Conservation (phyloP, 2,113 vertebrate species). For the Clarias macrocephalus region DNA sequence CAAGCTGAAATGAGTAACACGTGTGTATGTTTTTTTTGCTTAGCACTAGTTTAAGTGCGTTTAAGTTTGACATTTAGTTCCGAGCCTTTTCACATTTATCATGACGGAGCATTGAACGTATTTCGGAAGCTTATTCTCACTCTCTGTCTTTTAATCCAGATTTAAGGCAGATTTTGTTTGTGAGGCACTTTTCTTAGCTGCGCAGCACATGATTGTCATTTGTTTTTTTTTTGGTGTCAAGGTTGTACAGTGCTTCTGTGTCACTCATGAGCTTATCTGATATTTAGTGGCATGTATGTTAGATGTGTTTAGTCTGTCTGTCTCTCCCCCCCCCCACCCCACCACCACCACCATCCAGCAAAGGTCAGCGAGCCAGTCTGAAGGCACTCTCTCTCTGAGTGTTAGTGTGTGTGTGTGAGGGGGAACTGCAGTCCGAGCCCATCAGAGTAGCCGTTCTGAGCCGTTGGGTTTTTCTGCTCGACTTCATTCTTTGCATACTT, state of each 20-base stretch:
- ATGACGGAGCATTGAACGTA: background rate
- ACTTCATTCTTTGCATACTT: slow-evolving; percentile 41
- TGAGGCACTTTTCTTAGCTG: background rate
- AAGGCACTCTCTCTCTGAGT: background rate
- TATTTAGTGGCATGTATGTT: slow-evolving; percentile 20
- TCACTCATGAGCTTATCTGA: slow-evolving; percentile 24
- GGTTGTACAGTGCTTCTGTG: background rate
- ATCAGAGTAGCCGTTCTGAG: slow-evolving; percentile 34
- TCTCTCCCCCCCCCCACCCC: no score
- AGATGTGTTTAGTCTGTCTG: background rate
- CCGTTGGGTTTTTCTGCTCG: slow-evolving; percentile 42
- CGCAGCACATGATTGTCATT: background rate
- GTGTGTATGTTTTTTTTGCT: background rate
- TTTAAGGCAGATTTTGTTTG: background rate
- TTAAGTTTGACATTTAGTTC: background rate
- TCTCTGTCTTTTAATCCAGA: background rate
- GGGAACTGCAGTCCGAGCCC: background rate
- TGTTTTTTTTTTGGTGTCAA: background rate
- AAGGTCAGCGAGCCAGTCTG: background rate
- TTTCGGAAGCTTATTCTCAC: background rate
- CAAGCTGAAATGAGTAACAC: background rate
- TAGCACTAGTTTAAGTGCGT: background rate
- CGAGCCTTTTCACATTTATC: no score
- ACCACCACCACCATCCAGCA: background rate
- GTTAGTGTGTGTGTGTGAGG: background rate